phyloP scores from a whole-genome alignment of 2,797 vertebrate genomes.

The Sebastes vulpes region DNA sequence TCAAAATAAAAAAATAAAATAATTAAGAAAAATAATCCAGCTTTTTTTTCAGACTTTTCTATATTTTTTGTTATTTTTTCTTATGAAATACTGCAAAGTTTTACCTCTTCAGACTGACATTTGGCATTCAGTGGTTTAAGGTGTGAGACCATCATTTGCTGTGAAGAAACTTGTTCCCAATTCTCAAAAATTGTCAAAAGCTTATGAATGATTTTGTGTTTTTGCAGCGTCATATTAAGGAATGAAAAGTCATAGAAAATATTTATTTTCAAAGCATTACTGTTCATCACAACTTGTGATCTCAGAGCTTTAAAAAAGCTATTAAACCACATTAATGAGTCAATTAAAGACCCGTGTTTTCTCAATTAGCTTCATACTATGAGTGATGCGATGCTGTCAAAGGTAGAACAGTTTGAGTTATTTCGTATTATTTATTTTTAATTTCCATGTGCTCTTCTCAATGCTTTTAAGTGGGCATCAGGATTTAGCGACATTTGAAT shows the following conservation, averaged over 20 bases:
- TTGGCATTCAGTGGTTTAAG: background rate
- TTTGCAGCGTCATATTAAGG: background rate
- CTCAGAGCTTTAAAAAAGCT: too few species aligned
- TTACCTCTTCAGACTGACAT: background rate
- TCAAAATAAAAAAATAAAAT: too few species aligned
- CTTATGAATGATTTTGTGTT: background rate
- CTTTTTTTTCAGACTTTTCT: too few species aligned
- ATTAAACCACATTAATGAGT: background rate
- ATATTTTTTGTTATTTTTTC: too few species aligned
- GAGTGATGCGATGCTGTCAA: background rate
- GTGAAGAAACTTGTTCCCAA: background rate
- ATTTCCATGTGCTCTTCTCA: background rate
- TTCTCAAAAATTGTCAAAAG: background rate
- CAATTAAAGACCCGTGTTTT: background rate
- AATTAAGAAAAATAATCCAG: too few species aligned
- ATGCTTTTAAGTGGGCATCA: background rate
- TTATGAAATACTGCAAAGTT: background rate
- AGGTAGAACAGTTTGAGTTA: background rate
- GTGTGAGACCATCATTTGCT: background rate
- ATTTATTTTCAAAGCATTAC: background rate
- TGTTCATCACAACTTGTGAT: background rate
- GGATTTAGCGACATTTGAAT: background rate
- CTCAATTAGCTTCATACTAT: background rate
- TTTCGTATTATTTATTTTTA: too few species aligned
- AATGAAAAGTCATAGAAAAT: background rate